A percentile compares a stretch with the other conserved stretches of the same genome.
These are phyloP conservation scores for Monochamus saltuarius DNA, from an alignment of 1,140 invertebrate genomes.

Conservation along the genomic window DNA sequence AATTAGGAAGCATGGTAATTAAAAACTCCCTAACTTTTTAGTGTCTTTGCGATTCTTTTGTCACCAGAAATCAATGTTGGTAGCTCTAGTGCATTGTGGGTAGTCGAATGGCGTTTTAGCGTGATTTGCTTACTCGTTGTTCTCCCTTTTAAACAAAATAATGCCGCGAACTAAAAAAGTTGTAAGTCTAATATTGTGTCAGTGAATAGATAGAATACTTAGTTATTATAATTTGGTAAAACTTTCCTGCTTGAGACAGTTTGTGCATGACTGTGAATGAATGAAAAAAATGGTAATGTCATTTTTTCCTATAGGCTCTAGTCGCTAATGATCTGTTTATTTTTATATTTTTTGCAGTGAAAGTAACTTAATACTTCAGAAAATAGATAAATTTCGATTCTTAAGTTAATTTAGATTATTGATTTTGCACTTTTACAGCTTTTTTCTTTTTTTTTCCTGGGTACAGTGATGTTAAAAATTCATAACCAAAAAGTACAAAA, in stretches of 20 bases:
- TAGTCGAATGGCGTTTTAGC: conserved; percentile 35
- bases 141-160: conserved; percentile 31
- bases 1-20: conserved; percentile 20
- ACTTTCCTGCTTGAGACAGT: conserved; percentile 24
- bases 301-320: conserved; percentile 43
- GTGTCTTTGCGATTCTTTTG: conserved; percentile 49
- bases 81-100: conserved; percentile 38
- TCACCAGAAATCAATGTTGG: conserved; percentile 52
- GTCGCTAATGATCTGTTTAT: conserved; percentile 38
- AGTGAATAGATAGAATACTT: conserved; percentile 20
- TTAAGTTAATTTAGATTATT: conserved; percentile 13
- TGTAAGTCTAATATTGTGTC: conserved; percentile 34
- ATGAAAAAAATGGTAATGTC: conserved; percentile 48
- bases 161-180: conserved; percentile 44
- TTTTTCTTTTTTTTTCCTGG: conserved; percentile 35
- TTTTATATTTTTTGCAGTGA: conserved; percentile 35
- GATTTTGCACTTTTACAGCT: conserved; percentile 32
- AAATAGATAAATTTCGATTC: conserved; percentile 18
- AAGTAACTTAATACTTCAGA: conserved; percentile 29
- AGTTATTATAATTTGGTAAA: conserved; percentile 10
- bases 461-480: conserved; percentile 47
- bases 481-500: conserved; percentile 52
- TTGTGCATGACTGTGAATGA: conserved; percentile 35
- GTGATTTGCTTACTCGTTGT: conserved; percentile 31
- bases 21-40: conserved; percentile 50